These are phyloP conservation scores for Cepphus grylle DNA, from an alignment of 2,113 vertebrate species.

Conservation along the genomic window DNA sequence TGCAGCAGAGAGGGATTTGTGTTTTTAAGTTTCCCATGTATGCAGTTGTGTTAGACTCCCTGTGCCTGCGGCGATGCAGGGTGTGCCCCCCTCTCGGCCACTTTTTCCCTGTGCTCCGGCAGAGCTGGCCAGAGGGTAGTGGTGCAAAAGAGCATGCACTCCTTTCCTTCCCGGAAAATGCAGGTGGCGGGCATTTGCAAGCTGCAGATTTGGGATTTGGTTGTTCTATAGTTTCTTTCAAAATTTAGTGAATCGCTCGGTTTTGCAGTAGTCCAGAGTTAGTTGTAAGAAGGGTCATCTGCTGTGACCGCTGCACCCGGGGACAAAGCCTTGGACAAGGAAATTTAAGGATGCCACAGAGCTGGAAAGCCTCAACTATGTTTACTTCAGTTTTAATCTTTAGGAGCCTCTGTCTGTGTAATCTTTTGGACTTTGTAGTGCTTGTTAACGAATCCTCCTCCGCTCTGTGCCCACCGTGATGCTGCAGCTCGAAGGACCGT, in stretches of 20 bases:
- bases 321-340: not conserved
- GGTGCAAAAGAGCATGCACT: fast-evolving
- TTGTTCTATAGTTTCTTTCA: not conserved
- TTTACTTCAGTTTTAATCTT: not conserved
- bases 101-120: fast-evolving
- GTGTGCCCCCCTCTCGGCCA: no score
- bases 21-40: fast-evolving
- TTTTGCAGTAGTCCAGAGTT: not conserved
- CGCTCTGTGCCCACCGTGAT: not conserved
- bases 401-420: not conserved
- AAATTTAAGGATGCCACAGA: not conserved
- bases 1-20: not conserved
- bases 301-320: not conserved
- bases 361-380: not conserved
- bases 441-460: not conserved
- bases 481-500: not conserved
- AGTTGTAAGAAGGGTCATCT: not conserved
- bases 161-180: not conserved
- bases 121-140: not conserved
- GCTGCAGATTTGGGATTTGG: not conserved
- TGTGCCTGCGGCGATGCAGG: fast-evolving
- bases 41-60: fast-evolving
- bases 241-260: not conserved
- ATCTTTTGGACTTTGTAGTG: not conserved
- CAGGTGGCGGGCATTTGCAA: not conserved